Base-by-base conservation (phyloP, 37 sponge, comb jelly and placozoan genomes). In the Petrosia ficiformis region DNA sequence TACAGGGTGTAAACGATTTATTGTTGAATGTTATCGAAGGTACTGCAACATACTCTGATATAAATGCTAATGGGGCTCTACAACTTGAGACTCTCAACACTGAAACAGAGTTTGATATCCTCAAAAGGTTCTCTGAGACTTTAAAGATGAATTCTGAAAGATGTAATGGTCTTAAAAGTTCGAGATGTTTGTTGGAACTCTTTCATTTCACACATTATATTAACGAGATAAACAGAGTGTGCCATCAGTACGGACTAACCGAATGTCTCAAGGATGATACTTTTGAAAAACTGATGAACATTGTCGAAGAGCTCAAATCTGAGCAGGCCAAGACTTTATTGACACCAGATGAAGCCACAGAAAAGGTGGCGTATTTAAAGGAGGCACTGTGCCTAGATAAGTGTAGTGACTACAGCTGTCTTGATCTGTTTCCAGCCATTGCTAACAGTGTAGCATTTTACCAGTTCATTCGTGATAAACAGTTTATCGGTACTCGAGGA, bases 381-480 rank as follows among this genome's bases (percentile, higher is more conserved):
- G 14, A 25, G 2, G 26, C 78, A 2, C 70, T 52, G 3, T 44
- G 38, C 24, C 34, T 75, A 31, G 42, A 56, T 22, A 58, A 34
- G 10, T 63, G 26, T 57, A 34, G 29, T 31, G 44, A 52, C 36
- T 1, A 54, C 3, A 70, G 74, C 28, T 59, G 57, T 21, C 65
- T 80, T 58, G 73, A 4, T 43, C 74, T 60, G 58, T 74, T 2
- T 74, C 75, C 73, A 76, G 4, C 22, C 80, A 80, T 37, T 80
- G 80, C 74, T 73, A 72, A 32, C 40, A 73, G 52, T 86, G 89
- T 79, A 2, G n/a, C n/a, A n/a, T n/a, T n/a, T n/a, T n/a, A n/a
- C n/a, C n/a, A n/a, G n/a, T n/a, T n/a, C n/a, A n/a, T n/a, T n/a
- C n/a, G n/a, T n/a, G n/a, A n/a, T n/a, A n/a, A n/a, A n/a, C n/a